phyloP scores from a whole-genome alignment of 1,140 invertebrate genomes.

The Bombus vancouverensis region DNA sequence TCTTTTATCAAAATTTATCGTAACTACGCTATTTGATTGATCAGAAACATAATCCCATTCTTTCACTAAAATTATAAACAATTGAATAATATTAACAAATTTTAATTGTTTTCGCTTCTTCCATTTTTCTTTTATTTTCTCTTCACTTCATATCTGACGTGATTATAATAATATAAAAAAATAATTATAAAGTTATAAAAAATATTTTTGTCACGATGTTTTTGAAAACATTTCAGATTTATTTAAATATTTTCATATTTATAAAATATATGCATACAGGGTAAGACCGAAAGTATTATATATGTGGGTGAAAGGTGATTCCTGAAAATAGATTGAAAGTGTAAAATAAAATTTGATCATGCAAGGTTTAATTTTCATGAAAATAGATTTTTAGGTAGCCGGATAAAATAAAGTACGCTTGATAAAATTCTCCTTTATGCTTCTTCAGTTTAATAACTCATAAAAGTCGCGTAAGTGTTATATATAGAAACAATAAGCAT shows the following conservation, averaged over 20 bases:
- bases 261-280: background rate
- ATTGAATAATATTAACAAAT: too few relatives aligned
- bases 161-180: too few relatives aligned
- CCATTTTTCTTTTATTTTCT: too few relatives aligned
- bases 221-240: background rate
- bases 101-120: too few relatives aligned
- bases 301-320: background rate
- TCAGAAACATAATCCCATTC: too few relatives aligned
- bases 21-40: too few relatives aligned
- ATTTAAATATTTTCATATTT: background rate
- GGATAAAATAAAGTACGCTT: background rate
- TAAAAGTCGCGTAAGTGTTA: background rate
- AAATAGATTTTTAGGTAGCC: background rate
- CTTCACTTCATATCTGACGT: too few relatives aligned
- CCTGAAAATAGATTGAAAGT: background rate
- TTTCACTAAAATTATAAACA: too few relatives aligned
- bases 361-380: background rate
- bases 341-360: background rate
- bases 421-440: background rate
- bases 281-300: background rate
- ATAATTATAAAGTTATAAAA: too few relatives aligned
- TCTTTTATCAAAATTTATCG: background rate
- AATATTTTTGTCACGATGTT: too few relatives aligned
- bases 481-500: background rate
- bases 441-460: background rate